These are phyloP conservation scores for Apolygus lucorum DNA, from an alignment of 1,140 invertebrate species.

Conservation along the genomic window DNA sequence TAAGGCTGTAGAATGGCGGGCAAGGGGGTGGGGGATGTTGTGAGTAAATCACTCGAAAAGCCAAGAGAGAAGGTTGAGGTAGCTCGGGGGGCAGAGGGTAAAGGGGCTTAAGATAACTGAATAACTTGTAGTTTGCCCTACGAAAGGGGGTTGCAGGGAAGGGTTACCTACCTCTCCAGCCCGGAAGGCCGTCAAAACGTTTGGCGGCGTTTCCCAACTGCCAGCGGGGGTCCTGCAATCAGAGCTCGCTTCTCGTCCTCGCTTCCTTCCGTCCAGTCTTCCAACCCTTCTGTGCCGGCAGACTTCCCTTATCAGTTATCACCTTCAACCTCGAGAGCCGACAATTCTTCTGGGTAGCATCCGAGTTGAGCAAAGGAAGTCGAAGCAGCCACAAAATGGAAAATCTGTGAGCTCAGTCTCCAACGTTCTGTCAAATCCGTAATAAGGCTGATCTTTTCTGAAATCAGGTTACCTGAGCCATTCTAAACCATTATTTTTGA, in stretches of 20 bases:
- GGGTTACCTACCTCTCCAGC: not conserved
- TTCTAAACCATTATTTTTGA: too few relatives aligned
- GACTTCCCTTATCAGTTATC: too few relatives aligned
- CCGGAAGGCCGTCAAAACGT: not conserved
- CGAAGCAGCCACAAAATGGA: too few relatives aligned
- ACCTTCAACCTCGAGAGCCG: too few relatives aligned
- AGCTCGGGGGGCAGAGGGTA: not conserved
- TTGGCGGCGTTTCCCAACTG: not conserved
- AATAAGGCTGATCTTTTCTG: too few relatives aligned
- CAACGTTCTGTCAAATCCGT: too few relatives aligned
- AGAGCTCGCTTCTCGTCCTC: not conserved
- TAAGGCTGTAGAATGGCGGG: constrained; percentile 1
- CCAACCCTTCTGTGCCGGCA: not conserved
- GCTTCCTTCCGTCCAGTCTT: not conserved
- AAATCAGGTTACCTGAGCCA: too few relatives aligned
- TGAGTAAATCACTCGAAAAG: constrained; percentile 22
- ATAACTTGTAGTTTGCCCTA: constrained; percentile 11
- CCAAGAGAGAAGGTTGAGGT: not conserved
- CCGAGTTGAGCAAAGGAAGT: too few relatives aligned
- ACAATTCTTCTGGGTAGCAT: too few relatives aligned
- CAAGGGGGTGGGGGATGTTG: not conserved
- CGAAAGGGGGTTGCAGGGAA: not conserved
- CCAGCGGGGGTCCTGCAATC: not conserved
- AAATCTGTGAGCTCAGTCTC: too few relatives aligned
- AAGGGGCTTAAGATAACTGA: constrained; percentile 21